Conservation (phyloP, 2,797 vertebrate species). For the Epinephelus malabaricus region DNA sequence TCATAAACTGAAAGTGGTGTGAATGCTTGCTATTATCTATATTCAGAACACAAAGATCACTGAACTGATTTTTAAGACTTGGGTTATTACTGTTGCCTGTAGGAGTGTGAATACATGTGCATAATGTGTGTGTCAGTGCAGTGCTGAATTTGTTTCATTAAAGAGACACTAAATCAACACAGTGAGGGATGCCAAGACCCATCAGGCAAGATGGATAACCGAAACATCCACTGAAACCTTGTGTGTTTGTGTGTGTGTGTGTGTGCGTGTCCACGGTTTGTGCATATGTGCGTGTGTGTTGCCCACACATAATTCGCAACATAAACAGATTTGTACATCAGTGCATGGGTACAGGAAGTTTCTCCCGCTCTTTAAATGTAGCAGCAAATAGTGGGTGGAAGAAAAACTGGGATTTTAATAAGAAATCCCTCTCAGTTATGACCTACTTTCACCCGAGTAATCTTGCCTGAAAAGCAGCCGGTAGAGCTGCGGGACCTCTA, state of each 20-base stretch:
- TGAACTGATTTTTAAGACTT: slow-evolving; percentile 44
- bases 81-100: slow-evolving; percentile 22
- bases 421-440: slow-evolving; percentile 71
- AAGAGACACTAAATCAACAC: slow-evolving; percentile 79
- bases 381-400: slow-evolving; percentile 72
- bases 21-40: slow-evolving; percentile 19
- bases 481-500: slow-evolving; percentile 65
- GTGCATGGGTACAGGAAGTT: slow-evolving; percentile 62
- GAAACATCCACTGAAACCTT: slow-evolving; percentile 54
- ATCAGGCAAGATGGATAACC: slow-evolving; percentile 73
- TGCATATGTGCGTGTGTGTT: slow-evolving; percentile 37
- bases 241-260: slow-evolving; percentile 51
- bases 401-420: slow-evolving; percentile 67
- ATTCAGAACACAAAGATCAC: slow-evolving; percentile 38
- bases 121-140: slow-evolving; percentile 26
- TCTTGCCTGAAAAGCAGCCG: slow-evolving; percentile 72
- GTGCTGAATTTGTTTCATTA: slow-evolving; percentile 80
- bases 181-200: slow-evolving; percentile 63
- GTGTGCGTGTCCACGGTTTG: slow-evolving; percentile 43
- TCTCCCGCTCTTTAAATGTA: slow-evolving; percentile 60
- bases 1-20: slow-evolving; percentile 32
- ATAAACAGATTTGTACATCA: slow-evolving; percentile 67
- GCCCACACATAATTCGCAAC: slow-evolving; percentile 56
- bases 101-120: slow-evolving; percentile 4
- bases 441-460: slow-evolving; percentile 77